A percentile compares a stretch with the other conserved stretches of the same genome.
Evolutionary conservation across 2,797 vertebrate genomes (phyloP).

Genomic region (Alca torda): DNA sequence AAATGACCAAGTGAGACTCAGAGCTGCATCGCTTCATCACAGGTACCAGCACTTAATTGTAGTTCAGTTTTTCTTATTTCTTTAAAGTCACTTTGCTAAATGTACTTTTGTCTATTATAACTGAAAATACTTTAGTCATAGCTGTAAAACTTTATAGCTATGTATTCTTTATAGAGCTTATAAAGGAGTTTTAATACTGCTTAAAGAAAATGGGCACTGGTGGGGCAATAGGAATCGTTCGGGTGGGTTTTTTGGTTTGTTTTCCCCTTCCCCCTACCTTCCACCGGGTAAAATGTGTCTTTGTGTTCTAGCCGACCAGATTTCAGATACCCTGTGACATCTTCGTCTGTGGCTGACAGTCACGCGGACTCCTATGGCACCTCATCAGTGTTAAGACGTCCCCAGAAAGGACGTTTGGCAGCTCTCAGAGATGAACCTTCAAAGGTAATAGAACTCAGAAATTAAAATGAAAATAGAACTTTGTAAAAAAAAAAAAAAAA

Average conservation of each 20-base stretch:
- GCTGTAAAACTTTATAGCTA: background rate
- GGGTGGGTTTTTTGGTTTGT: background rate
- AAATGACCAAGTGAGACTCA: conserved; percentile 87
- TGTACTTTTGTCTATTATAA: background rate
- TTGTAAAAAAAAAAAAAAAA: background rate
- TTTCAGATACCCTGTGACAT: conserved; percentile 88
- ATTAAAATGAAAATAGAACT: background rate
- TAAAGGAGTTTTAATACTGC: background rate
- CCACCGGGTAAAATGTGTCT: background rate
- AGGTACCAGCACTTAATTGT: conserved; percentile 75
- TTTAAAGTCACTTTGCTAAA: background rate
- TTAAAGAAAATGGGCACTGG: background rate
- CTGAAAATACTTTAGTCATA: background rate
- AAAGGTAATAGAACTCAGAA: conserved; percentile 79
- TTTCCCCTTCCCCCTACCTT: background rate
- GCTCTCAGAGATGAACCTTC: conserved; percentile 93
- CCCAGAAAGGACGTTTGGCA: conserved; percentile 90
- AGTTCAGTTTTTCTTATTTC: background rate
- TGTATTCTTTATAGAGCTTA: background rate
- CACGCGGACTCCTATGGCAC: conserved; percentile 84
- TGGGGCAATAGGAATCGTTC: background rate
- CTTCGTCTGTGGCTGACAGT: conserved; percentile 85
- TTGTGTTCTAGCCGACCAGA: conserved; percentile 82
- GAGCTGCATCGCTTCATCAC: conserved; percentile 87
- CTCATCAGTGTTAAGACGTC: conserved; percentile 87